phyloP scores from a whole-genome alignment of 2,113 vertebrate species.

The Archilochus colubris region DNA sequence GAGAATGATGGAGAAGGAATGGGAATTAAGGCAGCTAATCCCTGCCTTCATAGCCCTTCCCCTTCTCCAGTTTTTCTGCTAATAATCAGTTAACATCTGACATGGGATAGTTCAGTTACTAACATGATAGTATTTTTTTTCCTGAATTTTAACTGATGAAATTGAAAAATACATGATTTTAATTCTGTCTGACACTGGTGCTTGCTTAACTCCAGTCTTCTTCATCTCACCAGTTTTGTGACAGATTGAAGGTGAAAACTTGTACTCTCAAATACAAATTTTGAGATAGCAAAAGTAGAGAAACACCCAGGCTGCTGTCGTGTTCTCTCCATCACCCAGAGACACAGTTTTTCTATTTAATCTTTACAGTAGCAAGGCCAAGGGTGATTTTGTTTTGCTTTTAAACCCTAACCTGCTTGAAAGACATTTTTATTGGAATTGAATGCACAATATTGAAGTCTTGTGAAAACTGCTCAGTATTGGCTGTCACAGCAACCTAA shows the following conservation, averaged over 20 bases:
- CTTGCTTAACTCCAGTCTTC: not conserved
- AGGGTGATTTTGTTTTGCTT: not conserved
- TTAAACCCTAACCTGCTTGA: not conserved
- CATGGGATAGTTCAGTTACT: not conserved
- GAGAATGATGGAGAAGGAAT: not conserved
- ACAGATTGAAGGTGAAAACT: not conserved
- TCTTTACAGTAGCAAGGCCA: not conserved
- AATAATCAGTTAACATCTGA: not conserved
- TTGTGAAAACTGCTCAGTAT: not conserved
- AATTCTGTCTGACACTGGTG: not conserved
- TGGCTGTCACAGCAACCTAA: constrained; percentile 9
- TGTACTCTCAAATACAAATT: not conserved
- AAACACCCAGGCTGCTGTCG: not conserved
- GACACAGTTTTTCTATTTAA: not conserved
- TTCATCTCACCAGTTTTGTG: not conserved
- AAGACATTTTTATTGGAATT: not conserved
- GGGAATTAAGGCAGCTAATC: not conserved
- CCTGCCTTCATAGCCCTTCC: not conserved
- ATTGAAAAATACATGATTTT: not conserved
- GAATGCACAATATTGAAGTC: not conserved
- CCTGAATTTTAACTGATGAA: not conserved
- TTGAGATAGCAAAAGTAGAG: not conserved
- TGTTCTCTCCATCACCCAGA: not conserved
- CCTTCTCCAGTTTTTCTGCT: not conserved
- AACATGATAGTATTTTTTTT: not conserved